Base-by-base conservation (phyloP, 2,113 vertebrate genomes). In the Delphinus delphis region DNA sequence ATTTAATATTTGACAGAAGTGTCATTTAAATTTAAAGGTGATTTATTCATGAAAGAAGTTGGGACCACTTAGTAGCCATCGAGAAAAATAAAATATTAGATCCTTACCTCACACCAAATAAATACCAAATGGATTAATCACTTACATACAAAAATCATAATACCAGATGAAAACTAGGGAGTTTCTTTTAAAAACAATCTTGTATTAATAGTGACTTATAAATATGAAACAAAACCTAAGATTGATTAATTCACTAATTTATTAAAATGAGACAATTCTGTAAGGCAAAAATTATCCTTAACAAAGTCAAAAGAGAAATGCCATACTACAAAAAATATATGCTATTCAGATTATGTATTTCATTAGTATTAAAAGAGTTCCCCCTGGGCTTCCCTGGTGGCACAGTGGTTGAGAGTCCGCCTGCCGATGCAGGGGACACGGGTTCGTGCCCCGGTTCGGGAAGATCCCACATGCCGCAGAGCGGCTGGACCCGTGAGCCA, bases 251-350 rank as follows among this genome's bases (percentile, higher is more conserved):
- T 77, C 23, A 92, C 11, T 58, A 47, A 86, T 65, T 92, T 94
- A 63, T 85, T 86, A 94, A 96, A 93, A 62, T 62, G 77, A 96
- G 31, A 93, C n/a, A 94, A 77, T 67, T 96, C 5, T 79, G 1
- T 63, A 77, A 77, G n/a, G 31, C 36, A 65, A 84, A 92, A 93
- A 79, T 60, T 68, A 36, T 62, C 58, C 88, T 80, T 76, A 80
- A 80, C 9, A 83, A 74, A 90, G 33, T 38, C 36, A 77, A 94
- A 92, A 87, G 73, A 73, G 12, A 44, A 94, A 91, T 55, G 10
- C 38, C 9, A 67, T 31, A 74, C 8, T 65, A 80, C 41, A 36
- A 88, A 88, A 95, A 58, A 88, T 76, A 82, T 28, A 65, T 85
- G 53, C 15, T 86, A 23, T 82, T 85, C 14, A 92, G 79, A 82